Evolutionary conservation across 64 coral and sea anemone genomes (phyloP).

Genomic region (Stylophora pistillata): DNA sequence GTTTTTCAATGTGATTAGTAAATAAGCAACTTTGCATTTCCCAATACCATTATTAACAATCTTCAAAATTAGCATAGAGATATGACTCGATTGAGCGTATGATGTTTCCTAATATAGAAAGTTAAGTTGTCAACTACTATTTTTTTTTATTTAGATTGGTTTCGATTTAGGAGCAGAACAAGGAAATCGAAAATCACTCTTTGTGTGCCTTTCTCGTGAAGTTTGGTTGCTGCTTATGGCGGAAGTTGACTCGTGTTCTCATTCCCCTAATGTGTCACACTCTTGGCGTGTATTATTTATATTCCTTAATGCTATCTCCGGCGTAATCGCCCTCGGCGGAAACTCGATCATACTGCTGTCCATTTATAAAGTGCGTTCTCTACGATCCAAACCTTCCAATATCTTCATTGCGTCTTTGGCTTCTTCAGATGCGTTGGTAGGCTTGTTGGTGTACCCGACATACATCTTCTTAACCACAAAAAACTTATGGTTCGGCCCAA

Average conservation of each 20-base stretch:
- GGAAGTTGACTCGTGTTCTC: not conserved
- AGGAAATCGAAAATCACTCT: not conserved
- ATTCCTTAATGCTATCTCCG: conserved; percentile 38
- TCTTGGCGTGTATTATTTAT: conserved; percentile 43
- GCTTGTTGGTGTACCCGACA: conserved; percentile 34
- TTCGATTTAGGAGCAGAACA: not conserved
- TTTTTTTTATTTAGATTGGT: not conserved
- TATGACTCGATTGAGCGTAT: not conserved
- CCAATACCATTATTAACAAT: not conserved
- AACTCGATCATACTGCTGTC: conserved; percentile 53
- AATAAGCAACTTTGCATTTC: not conserved
- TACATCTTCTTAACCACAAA: conserved; percentile 31
- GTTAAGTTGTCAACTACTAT: not conserved
- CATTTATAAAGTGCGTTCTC: conserved; percentile 49
- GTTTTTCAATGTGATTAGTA: not conserved
- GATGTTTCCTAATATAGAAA: not conserved
- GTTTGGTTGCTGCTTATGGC: not conserved
- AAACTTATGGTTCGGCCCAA: not conserved
- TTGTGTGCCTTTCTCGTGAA: not conserved
- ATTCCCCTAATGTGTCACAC: conserved; percentile 54
- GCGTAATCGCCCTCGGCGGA: conserved; percentile 26
- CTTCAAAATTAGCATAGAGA: conserved; percentile 12
- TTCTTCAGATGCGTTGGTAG: conserved; percentile 52
- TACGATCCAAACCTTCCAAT: conserved; percentile 52
- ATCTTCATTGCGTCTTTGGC: conserved; percentile 70